Evolutionary conservation across 2,113 vertebrate genomes (phyloP).

Genomic region (Lagenorhynchus albirostris): DNA sequence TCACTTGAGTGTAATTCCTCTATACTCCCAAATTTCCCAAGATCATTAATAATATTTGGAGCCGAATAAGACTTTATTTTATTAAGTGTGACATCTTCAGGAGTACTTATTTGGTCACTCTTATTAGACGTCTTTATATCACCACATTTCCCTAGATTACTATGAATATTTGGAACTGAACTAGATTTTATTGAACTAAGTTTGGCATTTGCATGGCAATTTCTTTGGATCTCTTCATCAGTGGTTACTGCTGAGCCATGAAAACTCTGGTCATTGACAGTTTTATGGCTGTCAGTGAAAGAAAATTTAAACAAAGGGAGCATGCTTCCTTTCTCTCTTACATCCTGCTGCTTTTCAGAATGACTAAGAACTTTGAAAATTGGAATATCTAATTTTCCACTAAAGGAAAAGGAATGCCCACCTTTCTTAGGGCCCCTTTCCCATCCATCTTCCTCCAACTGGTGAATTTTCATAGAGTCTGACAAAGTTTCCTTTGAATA

Average conservation of each 20-base stretch:
- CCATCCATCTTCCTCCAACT: conserved; percentile 80
- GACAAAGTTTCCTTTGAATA: conserved; percentile 70
- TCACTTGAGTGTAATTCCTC: conserved; percentile 25
- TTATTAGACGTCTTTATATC: conserved; percentile 15
- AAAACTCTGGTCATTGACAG: conserved; percentile 63
- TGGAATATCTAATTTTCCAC: conserved; percentile 81
- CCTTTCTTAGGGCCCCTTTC: conserved; percentile 71
- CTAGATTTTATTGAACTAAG: conserved; percentile 52
- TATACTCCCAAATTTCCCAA: conserved; percentile 14
- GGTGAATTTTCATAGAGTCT: conserved; percentile 72
- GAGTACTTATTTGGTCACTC: conserved; percentile 41
- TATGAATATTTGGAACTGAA: conserved; percentile 69
- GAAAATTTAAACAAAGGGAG: conserved; percentile 86
- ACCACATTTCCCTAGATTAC: conserved; percentile 21
- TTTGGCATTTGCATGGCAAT: conserved; percentile 32
- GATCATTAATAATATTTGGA: conserved; percentile 51
- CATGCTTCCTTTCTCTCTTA: conserved; percentile 75
- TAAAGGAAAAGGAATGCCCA: conserved; percentile 76
- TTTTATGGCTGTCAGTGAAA: conserved; percentile 80
- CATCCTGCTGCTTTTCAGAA: conserved; percentile 77
- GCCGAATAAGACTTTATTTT: conserved; percentile 58
- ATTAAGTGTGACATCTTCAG: conserved; percentile 8
- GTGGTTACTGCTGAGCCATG: background rate
- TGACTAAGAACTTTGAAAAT: conserved; percentile 78
- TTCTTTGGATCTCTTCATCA: conserved; percentile 52